Percentiles rank a stretch among this genome's conserved stretches.
These are phyloP conservation scores for Corvus moneduloides DNA, from an alignment of 2,113 vertebrate species.

Conservation along the genomic window DNA sequence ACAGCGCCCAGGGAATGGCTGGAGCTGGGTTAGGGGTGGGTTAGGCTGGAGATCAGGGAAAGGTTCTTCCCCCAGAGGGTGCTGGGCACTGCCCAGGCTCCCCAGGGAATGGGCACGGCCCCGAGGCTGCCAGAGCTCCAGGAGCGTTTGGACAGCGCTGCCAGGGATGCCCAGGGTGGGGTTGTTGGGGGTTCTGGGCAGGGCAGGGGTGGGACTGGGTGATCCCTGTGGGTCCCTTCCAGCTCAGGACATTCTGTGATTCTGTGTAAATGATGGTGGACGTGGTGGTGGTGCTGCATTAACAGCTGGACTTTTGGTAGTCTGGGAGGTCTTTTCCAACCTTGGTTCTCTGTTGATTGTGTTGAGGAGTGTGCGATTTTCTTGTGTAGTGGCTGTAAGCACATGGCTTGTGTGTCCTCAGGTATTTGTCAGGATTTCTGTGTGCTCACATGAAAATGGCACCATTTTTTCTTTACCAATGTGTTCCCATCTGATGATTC, in stretches of 20 bases:
- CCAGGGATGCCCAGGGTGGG: neutral
- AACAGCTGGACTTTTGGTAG: neutral
- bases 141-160: too few relatives aligned
- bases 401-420: neutral
- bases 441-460: neutral
- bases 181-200: neutral
- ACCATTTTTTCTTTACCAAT: rapidly evolving
- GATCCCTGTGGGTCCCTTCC: neutral
- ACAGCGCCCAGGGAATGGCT: neutral
- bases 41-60: rapidly evolving
- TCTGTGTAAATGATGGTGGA: neutral
- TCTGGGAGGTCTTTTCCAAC: neutral
- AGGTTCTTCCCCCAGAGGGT: neutral
- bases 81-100: neutral
- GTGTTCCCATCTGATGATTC: neutral
- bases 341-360: too few relatives aligned
- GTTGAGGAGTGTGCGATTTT: neutral
- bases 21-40: rapidly evolving
- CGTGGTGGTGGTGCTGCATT: rapidly evolving
- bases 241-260: neutral
- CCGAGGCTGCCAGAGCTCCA: neutral
- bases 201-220: rapidly evolving
- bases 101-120: neutral
- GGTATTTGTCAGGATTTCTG: neutral
- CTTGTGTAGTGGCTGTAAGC: neutral